Evolutionary conservation across 1,140 invertebrate species (phyloP), one percentile per base, ranked within the genome.

Genomic region (Drosophila sulfurigaster): DNA sequence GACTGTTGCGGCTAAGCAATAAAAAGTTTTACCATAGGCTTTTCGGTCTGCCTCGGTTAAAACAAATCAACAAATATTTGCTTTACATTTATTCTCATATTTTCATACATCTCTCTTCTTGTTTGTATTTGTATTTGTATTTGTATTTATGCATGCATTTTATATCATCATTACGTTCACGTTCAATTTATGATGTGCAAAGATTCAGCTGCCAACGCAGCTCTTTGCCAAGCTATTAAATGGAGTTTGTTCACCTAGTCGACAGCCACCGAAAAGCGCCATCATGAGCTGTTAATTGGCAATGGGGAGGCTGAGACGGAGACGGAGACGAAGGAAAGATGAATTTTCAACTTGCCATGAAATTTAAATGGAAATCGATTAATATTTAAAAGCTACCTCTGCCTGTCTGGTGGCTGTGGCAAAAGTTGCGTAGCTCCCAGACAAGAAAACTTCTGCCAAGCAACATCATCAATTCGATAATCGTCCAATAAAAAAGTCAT

Each of bases 21-120:
- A 88, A 88, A 88, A 87, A 79, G 46, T 87, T 83, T 79, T 76
- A 5, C 28, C 38, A 52, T 62, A 54, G 59, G 35, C 66, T 77
- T 81, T 88, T 82, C 82, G 68, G 58, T 69, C 69, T 76, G 46
- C 16, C 63, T 65, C 57, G 75, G 73, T 79, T 67, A 82, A 88
- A 75, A 78, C 83, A 88, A 82, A 83, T 79, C 73, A 78, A 74
- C 80, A 88, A 83, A 87, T 82, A 87, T 88, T 82, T 87, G 63
- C 65, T 70, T 63, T 57, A 70, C 49, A 76, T 62, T 63, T 52
- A 41, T 52, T 43, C 11, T 3, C 28, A 58, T 41, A 16, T 25
- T 38, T 38, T 38, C 41, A 43, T 41, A 41, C 41, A 43, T 43
- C n/a, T 38, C 8, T 35, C 7, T 10, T 38, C 7, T 25, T 8